Base-by-base conservation (phyloP, 2,113 vertebrate species). In the Triplophysa dalaica region DNA sequence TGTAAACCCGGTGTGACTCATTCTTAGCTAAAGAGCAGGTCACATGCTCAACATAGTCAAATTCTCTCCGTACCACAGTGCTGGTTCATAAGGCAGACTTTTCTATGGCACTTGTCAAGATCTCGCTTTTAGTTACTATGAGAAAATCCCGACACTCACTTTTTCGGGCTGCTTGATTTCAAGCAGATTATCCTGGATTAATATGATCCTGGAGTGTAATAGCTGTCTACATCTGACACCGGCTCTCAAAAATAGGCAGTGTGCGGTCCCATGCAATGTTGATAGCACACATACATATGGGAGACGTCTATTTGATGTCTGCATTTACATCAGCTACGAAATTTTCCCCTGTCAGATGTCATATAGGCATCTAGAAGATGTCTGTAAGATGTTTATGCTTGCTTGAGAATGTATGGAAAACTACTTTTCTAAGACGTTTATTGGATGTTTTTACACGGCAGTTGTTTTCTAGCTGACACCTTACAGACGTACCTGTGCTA, bases 121-220 rank as follows among this genome's bases (percentile, higher is more conserved):
- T 56, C 6, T 19, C 38, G 41, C 72, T 48, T 10, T 75, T 75
- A 75, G 43, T 61, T 45, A 63, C 41, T n/a, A n/a, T 11, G 54
- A 74, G 38, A 74, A 24, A 43, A 74, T 22, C 22, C 33, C 4
- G 6, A 52, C 50, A 52, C n/a, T 43, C 70, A 21, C 33, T 74
- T 63, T 24, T 58, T 63, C 48, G 43, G 38, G 38, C 60, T 75
- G 6, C 54, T 8, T 58, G 8, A 21, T 19, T 58, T 58, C 10
- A 62, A 14, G 9, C 58, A 75, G 73, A 75, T 61, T 62, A 75
- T 75, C 58, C 73, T 48, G 22, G 56, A 75, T 75, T 63, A 75
- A 60, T 29, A 16, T 52, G 1, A 16, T 19, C 19, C 33, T 38
- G 11, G 43, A 45, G 9, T 45, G 43, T 45, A 12, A 45, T 24